phyloP scores from a whole-genome alignment of 2,113 vertebrate species.

The Leucosticte australis region DNA sequence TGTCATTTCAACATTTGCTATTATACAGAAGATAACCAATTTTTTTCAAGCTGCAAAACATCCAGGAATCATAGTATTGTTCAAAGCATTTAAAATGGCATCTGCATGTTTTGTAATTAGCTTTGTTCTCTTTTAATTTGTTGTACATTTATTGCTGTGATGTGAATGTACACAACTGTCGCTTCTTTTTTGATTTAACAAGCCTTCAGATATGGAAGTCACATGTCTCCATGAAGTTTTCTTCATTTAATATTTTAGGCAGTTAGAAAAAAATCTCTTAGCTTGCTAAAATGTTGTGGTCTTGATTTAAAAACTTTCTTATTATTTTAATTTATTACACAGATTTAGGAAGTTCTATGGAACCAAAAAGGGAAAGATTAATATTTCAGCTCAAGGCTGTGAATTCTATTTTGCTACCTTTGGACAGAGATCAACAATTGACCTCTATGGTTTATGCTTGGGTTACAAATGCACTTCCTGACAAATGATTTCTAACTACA shows the following conservation, averaged over 20 bases:
- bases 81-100: slow-evolving; percentile 6
- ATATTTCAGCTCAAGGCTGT: not conserved
- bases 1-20: not conserved
- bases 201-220: not conserved
- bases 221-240: not conserved
- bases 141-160: not conserved
- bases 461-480: not conserved
- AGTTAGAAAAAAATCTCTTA: not conserved
- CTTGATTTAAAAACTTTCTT: not conserved
- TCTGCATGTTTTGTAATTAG: not conserved
- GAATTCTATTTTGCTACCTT: not conserved
- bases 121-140: not conserved
- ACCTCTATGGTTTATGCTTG: not conserved
- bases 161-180: not conserved
- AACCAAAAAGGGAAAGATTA: not conserved
- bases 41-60: not conserved
- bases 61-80: not conserved
- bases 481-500: not conserved
- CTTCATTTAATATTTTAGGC: not conserved
- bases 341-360: not conserved
- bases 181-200: not conserved
- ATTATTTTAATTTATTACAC: not conserved
- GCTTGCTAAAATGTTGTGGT: not conserved
- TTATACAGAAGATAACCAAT: not conserved
- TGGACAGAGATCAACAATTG: not conserved